Base-by-base conservation (phyloP, 2,113 vertebrate genomes). In the Chloropsis cyanopogon region DNA sequence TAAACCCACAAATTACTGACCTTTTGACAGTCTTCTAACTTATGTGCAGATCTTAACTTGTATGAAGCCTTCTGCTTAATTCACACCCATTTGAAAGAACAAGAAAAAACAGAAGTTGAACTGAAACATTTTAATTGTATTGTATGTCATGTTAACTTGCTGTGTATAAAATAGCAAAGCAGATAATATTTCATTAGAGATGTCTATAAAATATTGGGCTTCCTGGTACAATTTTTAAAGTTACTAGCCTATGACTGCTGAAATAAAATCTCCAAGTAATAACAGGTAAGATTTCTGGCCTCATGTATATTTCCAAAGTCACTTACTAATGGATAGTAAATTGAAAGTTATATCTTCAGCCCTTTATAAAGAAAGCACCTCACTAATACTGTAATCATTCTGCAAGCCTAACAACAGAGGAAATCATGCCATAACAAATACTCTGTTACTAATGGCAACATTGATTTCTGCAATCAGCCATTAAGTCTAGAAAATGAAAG, bases 371-470 rank as follows among this genome's bases (percentile, higher is more conserved):
- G 97, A 97, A 97, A 97, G 98, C 97, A 97, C 97, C 97, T 97
- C 92, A 76, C 98, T 98, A 98, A 98, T 97, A 97, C 97, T 97
- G 97, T 97, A 97, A 98, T 98, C 98, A 97, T 97, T 98, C 97
- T 96, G 96, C 97, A 97, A 96, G 96, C 97, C 98, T 98, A 98
- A 98, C 97, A 97, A 97, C 97, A 97, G 98, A 98, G 98, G 98
- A 98, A 98, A 98, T 98, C 98, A 97, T 97, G 97, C 98, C 97
- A 97, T 98, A 98, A 98, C 98, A 98, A 98, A 98, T 98, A 97
- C 98, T 97, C 97, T 97, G 98, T 98, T 98, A 98, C 98, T 98
- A 98, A 98, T 98, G 97, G 98, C 98, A 98, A 98, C 98, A 98
- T 98, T 98, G 98, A 98, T 98, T 98, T 98, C 98, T 98, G 98